Evolutionary conservation across 2,888 invertebrate species (phyloP), one percentile per base, ranked within the genome.

Genomic region (Danaus chrysippus): DNA sequence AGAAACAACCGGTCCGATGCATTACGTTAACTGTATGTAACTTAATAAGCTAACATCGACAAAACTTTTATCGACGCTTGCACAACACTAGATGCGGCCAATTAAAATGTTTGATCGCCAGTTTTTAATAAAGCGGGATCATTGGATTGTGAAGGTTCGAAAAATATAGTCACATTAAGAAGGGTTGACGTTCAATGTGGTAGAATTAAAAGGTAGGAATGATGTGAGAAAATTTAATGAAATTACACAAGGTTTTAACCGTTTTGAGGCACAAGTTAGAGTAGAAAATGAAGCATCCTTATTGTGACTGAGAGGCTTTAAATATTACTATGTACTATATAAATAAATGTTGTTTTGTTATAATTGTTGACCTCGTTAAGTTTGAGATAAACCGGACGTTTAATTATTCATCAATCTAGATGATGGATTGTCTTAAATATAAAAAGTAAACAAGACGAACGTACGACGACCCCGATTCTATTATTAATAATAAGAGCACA

Each of bases 391-490:
- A 77, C 74, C 73, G 77, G 71, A 73, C 62, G 68, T 69, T 58
- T 65, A 61, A 59, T 49, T 49, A 72, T 70, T 64, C 79, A 86
- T 88, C 86, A 79, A 87, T 87, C 87, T 86, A 74, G 69, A 71
- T 84, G 86, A 87, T 86, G 79, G 83, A 85, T 83, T 62, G 59
- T 68, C 67, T 72, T 54, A 46, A 34, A 68, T 68, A 69, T 67
- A 46, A 52, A 68, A 65, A 71, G 71, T 67, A 73, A 74, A 76
- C 76, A 72, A 59, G 60, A 42, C 42, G 57, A 60, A 67, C 69
- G 77, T 69, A 65, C 76, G 73, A 72, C 72, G 76, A 78, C 78
- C 78, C 75, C 79, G 74, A 70, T 74, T 72, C 65, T 70, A 67
- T 69, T 76, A 75, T 76, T 78, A 81, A 81, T 82, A 75, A 78